A percentile compares a stretch with the other conserved stretches of the same genome.
Evolutionary conservation across 2,113 vertebrate species (phyloP).

Genomic region (Hystrix cristata): DNA sequence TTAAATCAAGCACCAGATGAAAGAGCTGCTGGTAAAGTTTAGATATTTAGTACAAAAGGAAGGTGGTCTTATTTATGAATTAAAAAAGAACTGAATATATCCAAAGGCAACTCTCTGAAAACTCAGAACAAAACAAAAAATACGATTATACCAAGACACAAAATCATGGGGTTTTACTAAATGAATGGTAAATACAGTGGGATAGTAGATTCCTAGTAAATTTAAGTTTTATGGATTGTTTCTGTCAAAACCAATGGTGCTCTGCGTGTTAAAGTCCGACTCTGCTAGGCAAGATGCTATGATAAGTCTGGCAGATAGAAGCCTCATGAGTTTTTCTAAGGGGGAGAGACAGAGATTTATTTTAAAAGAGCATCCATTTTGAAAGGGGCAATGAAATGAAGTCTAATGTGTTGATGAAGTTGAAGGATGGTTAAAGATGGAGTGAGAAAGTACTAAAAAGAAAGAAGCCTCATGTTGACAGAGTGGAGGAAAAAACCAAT

Average conservation of each 20-base stretch:
- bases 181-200: background rate
- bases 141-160: background rate
- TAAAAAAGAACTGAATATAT: slow-evolving; percentile 6
- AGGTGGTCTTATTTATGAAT: background rate
- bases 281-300: background rate
- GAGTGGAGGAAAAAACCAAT: background rate
- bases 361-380: slow-evolving; percentile 51
- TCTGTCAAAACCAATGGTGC: background rate
- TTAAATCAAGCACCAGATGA: background rate
- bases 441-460: background rate
- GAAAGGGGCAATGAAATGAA: slow-evolving; percentile 41
- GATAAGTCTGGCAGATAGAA: slow-evolving; percentile 18
- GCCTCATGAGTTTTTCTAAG: background rate
- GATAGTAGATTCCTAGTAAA: background rate
- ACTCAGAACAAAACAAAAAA: slow-evolving; percentile 51
- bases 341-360: background rate
- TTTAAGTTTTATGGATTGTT: background rate
- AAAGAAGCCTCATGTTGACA: slow-evolving; percentile 42
- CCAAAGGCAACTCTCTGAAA: background rate
- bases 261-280: background rate
- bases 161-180: slow-evolving; percentile 13
- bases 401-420: slow-evolving; percentile 56
- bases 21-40: slow-evolving; percentile 28
- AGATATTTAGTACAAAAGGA: background rate
- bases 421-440: slow-evolving; percentile 4